Base-by-base conservation (phyloP, 2,113 vertebrate species). In the Myotis lucifugus region DNA sequence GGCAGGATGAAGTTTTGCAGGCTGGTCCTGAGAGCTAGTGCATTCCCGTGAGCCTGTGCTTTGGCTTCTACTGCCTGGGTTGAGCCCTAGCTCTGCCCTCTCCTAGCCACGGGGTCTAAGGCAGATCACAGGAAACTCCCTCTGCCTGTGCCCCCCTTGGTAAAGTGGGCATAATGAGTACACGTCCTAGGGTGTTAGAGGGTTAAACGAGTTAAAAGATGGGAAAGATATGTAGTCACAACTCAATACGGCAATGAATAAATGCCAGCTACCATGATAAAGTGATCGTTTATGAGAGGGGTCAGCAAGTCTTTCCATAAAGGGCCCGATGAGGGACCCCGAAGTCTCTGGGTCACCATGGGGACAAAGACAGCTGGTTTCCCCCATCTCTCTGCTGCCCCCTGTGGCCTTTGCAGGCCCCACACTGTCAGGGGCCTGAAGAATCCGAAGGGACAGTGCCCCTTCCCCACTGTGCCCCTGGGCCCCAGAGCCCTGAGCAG, bases 171-270 rank as follows among this genome's bases (percentile, higher is more conserved):
- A 15, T 70, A 17, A 29, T 1, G 14, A 64, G 42, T 0, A 34
- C 3, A 17, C 1, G 2, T 77, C 18, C 52, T 8, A 0, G 13
- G 32, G 73, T 25, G 52, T 19, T 50, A 3, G 64, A 92, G 61
- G 52, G 66, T 46, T 59, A 40, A 64, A 50, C 2, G 3, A 83
- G 29, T 54, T 69, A 32, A 52, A 29, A 74, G 32, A 3, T 2
- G 1, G n/a, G 66, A n/a, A 42, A 40, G 56, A 25, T 8, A 34
- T 0, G 7, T 1, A 50, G 54, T 27, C 15, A 69, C n/a, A 61
- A 14, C 5, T 5, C 3, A 2, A 10, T 4, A 37, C 0, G 0
- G 54, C n/a, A 15, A 0, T 2, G 42, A 54, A 61, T n/a, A 23
- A 48, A 66, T 0, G 12, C 18, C 19, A 69, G 42, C 5, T 25